A percentile compares a stretch with the other conserved stretches of the same genome.
phyloP scores from a whole-genome alignment of 2,888 invertebrate species.

The Polydrusus tereticollis region DNA sequence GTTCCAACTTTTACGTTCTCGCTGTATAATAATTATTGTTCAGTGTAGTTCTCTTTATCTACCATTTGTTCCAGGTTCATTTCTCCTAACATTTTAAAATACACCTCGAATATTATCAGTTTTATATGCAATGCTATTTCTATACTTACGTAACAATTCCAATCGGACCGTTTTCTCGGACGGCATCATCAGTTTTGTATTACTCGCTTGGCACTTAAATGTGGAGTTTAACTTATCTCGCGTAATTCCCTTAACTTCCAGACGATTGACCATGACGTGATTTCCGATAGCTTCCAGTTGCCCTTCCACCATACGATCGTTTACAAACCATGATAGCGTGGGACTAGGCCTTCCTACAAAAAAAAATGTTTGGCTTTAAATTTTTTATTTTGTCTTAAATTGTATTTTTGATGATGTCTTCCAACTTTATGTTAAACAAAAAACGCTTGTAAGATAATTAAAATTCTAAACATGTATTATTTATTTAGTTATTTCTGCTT shows the following conservation, averaged over 20 bases:
- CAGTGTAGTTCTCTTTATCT: too few relatives aligned
- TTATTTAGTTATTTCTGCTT: neutral
- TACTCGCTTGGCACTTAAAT: slow-evolving; percentile 89
- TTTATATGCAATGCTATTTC: neutral
- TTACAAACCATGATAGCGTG: slow-evolving; percentile 87
- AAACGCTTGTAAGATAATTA: neutral
- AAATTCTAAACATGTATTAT: neutral
- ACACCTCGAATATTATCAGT: too few relatives aligned
- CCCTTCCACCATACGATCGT: slow-evolving; percentile 79
- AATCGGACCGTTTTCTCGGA: slow-evolving; percentile 85
- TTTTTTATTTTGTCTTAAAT: too few relatives aligned
- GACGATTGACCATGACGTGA: slow-evolving; percentile 83
- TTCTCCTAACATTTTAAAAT: too few relatives aligned
- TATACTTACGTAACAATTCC: slow-evolving; percentile 85
- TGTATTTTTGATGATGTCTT: too few relatives aligned
- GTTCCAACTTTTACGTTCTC: too few relatives aligned
- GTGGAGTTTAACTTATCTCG: slow-evolving; percentile 86
- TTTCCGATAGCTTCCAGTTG: slow-evolving; percentile 75
- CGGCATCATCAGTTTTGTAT: slow-evolving; percentile 88
- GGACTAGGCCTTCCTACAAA: slow-evolving; percentile 84
- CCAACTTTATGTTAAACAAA: neutral
- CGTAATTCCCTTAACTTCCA: slow-evolving; percentile 80
- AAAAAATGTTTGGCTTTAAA: too few relatives aligned
- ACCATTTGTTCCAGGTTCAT: too few relatives aligned
- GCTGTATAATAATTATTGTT: too few relatives aligned